Percentiles rank a stretch among this genome's conserved stretches.
These are phyloP conservation scores for Coenonympha glycerion DNA, from an alignment of 2,888 invertebrate genomes.

Conservation along the genomic window DNA sequence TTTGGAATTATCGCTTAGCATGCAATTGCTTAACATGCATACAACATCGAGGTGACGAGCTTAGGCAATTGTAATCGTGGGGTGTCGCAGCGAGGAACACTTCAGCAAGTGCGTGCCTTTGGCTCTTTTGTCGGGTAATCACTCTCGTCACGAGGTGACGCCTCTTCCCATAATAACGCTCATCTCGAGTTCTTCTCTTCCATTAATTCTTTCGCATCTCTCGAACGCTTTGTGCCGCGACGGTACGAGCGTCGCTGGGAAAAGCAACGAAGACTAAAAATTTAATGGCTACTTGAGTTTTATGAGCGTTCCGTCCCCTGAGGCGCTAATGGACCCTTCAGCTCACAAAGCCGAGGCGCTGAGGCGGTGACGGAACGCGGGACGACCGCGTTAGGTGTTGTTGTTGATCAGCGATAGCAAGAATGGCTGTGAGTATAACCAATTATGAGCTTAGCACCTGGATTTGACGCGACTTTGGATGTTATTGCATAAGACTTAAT, in stretches of 20 bases:
- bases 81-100: too few relatives aligned
- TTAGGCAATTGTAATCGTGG: too few relatives aligned
- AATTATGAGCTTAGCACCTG: conserved; percentile 36
- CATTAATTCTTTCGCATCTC: background rate
- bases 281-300: conserved; percentile 20
- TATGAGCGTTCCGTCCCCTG: conserved; percentile 10
- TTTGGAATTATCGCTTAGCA: too few relatives aligned
- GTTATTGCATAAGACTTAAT: too few relatives aligned
- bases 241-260: background rate
- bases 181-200: conserved; percentile 1
- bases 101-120: too few relatives aligned
- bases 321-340: conserved; percentile 16
- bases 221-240: conserved; percentile 6
- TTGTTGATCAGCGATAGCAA: too few relatives aligned
- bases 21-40: too few relatives aligned
- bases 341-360: conserved; percentile 4
- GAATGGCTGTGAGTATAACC: conserved; percentile 28
- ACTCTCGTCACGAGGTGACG: background rate
- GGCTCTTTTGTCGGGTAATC: too few relatives aligned
- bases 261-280: conserved; percentile 15
- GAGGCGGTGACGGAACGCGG: conserved; percentile 6
- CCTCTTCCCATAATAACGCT: background rate
- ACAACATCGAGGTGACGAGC: too few relatives aligned
- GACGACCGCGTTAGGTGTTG: conserved; percentile 2
- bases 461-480: too few relatives aligned